Evolutionary conservation across 2,797 vertebrate genomes (phyloP).

Genomic region (Odontamblyopus lacepedii): DNA sequence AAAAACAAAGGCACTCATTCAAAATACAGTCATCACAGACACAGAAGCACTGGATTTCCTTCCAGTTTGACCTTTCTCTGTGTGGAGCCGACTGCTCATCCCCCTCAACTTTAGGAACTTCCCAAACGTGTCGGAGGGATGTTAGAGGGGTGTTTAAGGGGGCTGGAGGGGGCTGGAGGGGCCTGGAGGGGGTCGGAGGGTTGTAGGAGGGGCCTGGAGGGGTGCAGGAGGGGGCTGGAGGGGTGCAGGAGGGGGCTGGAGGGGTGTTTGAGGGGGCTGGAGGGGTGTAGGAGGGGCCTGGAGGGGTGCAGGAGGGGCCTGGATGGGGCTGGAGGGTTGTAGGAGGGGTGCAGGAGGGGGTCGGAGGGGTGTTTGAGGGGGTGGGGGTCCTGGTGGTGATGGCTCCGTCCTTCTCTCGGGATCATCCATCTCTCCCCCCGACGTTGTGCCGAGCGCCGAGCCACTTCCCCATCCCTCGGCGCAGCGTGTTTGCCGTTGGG

Average conservation of each 20-base stretch:
- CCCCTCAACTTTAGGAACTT: constrained; percentile 51
- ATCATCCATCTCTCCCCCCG: constrained; percentile 70
- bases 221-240: too few relatives aligned
- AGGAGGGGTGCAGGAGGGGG: not conserved
- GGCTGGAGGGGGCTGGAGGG: constrained; percentile 13
- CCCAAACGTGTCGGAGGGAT: constrained; percentile 21
- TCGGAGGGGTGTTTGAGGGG: constrained; percentile 1
- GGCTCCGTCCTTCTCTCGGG: constrained; percentile 69
- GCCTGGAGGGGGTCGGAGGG: constrained; percentile 50
- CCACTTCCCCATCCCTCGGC: constrained; percentile 66
- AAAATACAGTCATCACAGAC: too few relatives aligned
- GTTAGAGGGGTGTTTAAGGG: not conserved
- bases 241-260: not conserved
- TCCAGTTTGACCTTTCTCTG: constrained; percentile 29
- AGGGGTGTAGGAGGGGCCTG: constrained; percentile 7
- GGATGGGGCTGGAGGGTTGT: not conserved
- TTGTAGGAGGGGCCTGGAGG: constrained; percentile 8
- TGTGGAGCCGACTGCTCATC: constrained; percentile 40
- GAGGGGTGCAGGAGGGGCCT: too few relatives aligned
- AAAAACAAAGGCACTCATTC: too few relatives aligned
- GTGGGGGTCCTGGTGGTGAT: constrained; percentile 56
- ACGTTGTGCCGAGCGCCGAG: constrained; percentile 46
- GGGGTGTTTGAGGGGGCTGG: constrained; percentile 14
- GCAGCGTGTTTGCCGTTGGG: constrained; percentile 71
- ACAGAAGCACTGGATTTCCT: too few relatives aligned